Base-by-base conservation (phyloP, 2,797 vertebrate species). In the Atherinosoma microstoma region DNA sequence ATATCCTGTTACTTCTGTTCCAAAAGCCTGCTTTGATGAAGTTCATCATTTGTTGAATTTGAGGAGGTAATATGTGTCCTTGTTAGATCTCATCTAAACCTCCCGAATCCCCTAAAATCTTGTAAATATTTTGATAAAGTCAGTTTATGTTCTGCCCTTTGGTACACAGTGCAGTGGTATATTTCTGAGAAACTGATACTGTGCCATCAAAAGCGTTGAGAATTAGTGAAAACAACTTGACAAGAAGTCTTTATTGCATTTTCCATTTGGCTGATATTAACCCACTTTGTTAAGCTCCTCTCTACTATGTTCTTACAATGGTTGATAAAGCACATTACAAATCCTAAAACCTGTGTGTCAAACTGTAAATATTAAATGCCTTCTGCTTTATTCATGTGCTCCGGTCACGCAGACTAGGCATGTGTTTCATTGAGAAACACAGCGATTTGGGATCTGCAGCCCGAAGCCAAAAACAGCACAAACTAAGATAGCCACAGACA, bases 361-460 rank as follows among this genome's bases (percentile, higher is more conserved):
- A 60, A 79, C 20, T 82, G 70, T 89, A 82, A 80, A 88, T 90
- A 82, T 87, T 83, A 83, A 86, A 87, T 64, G 36, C 34, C 65
- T 72, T 1, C 60, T 88, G 76, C 72, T 86, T 92, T 88, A 91
- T 87, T 85, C 67, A 91, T 90, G 78, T 20, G 60, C 51, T 74
- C 53, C 70, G 82, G 76, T 88, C 86, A 91, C 64, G 67, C 73
- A 73, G 79, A 16, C 76, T 10, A 67, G 68, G 85, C 85, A 87
- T 82, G 86, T 76, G 83, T 83, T 88, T 77, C 53, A 45, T 36
- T 49, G 62, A 78, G 67, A 65, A 84, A 79, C 61, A 80, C 67
- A 76, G 66, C 75, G 78, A 68, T 84, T 82, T 68, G 16, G 49
- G 29, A 63, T 61, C 64, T 67, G 66, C 74, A 54, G 67, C 68